Percentiles rank a stretch among this genome's conserved stretches.
phyloP scores from a whole-genome alignment of 2,113 vertebrate species.

The Xenopus laevis region DNA sequence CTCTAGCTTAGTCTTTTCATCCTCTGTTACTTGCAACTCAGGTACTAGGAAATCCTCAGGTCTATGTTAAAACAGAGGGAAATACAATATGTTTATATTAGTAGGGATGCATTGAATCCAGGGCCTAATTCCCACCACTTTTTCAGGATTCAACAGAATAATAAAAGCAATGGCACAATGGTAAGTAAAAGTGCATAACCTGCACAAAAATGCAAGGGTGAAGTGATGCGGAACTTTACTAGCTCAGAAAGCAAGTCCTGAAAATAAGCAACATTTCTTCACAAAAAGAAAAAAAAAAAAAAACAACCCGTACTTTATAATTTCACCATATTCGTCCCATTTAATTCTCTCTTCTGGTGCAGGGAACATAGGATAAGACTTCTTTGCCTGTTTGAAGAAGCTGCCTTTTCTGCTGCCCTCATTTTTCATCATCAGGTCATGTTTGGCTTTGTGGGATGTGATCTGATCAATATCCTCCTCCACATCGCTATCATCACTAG shows the following conservation, averaged over 20 bases:
- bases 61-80: constrained; percentile 54
- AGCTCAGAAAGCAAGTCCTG: background rate
- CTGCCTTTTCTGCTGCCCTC: constrained; percentile 93
- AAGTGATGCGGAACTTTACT: no score
- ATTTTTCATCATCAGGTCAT: constrained; percentile 98
- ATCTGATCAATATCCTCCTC: constrained; percentile 94
- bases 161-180: no score
- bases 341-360: constrained; percentile 93
- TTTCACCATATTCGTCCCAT: constrained; percentile 97
- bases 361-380: constrained; percentile 97
- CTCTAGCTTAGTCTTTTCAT: constrained; percentile 94
- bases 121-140: no score
- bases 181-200: no score
- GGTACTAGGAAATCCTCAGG: constrained; percentile 96
- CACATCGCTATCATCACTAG: constrained; percentile 92
- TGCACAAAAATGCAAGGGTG: no score
- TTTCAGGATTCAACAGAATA: no score
- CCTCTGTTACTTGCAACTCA: constrained; percentile 93
- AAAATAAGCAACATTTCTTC: background rate
- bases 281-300: no score
- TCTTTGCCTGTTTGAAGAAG: constrained; percentile 98
- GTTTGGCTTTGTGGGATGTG: constrained; percentile 81
- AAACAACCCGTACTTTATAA: constrained; percentile 81
- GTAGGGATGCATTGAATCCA: no score
- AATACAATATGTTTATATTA: no score